Conservation (phyloP, 2,113 vertebrate genomes). For the Propithecus coquereli region DNA sequence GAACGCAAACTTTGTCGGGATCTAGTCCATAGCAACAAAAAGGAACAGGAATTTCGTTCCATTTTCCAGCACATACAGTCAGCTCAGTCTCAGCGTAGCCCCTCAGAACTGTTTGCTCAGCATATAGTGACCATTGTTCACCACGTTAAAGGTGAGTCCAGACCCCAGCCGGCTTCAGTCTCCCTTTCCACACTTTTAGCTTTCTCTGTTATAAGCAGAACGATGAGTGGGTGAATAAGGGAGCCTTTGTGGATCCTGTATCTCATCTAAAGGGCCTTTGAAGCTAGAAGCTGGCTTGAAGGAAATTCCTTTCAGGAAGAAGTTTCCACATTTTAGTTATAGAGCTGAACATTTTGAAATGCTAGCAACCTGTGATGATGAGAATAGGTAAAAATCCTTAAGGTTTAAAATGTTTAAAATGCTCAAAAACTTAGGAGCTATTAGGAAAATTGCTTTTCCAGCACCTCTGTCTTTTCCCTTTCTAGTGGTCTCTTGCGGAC, state of each 20-base stretch:
- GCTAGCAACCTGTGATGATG: background rate
- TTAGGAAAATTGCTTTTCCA: background rate
- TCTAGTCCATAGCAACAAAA: conserved; percentile 93
- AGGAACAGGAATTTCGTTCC: conserved; percentile 93
- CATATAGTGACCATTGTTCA: conserved; percentile 98
- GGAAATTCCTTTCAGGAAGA: background rate
- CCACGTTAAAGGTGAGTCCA: conserved; percentile 93
- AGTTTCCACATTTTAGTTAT: conserved; percentile 11
- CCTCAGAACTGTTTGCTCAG: conserved; percentile 95
- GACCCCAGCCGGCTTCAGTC: fast-evolving
- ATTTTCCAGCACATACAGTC: conserved; percentile 95
- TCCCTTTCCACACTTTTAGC: background rate
- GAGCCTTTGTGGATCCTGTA: background rate
- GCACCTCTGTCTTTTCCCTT: background rate
- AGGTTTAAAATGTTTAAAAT: background rate
- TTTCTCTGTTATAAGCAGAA: background rate
- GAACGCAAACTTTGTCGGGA: conserved; percentile 94
- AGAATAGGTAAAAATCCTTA: background rate
- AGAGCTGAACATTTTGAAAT: conserved; percentile 25
- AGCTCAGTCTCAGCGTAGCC: conserved; percentile 89
- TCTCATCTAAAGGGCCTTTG: background rate
- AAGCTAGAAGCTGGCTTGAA: background rate
- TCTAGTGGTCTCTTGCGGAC: background rate
- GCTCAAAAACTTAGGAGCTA: background rate
- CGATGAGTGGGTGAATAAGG: background rate